Evolutionary conservation across 1,140 invertebrate species (phyloP).

Genomic region (Thaumatotibia leucotreta): DNA sequence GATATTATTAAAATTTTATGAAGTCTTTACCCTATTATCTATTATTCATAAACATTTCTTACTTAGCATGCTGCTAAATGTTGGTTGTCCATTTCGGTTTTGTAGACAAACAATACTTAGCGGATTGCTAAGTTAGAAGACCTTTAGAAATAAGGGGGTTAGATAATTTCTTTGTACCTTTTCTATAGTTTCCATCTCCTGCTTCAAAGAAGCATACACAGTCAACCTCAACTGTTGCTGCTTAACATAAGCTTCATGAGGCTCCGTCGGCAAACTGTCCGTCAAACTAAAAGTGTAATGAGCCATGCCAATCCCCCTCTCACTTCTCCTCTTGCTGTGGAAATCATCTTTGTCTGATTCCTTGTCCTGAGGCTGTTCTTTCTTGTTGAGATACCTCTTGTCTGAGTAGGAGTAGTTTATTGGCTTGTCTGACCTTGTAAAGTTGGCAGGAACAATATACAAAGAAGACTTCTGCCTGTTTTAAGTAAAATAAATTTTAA

Average conservation of each 20-base stretch:
- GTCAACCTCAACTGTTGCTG: constrained; percentile 51
- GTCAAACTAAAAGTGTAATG: constrained; percentile 76
- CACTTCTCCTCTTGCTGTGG: constrained; percentile 46
- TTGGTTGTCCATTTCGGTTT: too few species aligned
- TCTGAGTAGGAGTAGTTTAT: constrained; percentile 76
- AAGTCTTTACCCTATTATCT: too few species aligned
- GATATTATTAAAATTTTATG: too few species aligned
- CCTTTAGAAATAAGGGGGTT: too few species aligned
- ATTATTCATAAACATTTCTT: too few species aligned
- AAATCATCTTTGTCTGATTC: constrained; percentile 47
- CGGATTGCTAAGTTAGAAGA: not conserved
- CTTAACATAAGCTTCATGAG: constrained; percentile 61
- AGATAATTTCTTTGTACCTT: constrained; percentile 61
- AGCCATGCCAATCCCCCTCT: constrained; percentile 77
- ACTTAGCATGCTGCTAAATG: too few species aligned
- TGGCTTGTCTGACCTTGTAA: constrained; percentile 85
- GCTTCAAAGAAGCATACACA: constrained; percentile 70
- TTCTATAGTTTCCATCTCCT: constrained; percentile 65
- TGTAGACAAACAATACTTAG: too few species aligned
- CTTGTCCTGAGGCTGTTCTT: constrained; percentile 42
- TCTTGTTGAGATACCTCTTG: constrained; percentile 43
- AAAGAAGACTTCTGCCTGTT: constrained; percentile 76
- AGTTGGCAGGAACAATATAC: constrained; percentile 86
- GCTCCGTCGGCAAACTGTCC: constrained; percentile 75
- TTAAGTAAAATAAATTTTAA: constrained; percentile 36